Evolutionary conservation across 2,888 invertebrate genomes (phyloP), one percentile per base, ranked within the genome.

Genomic region (Frankliniella fusca): DNA sequence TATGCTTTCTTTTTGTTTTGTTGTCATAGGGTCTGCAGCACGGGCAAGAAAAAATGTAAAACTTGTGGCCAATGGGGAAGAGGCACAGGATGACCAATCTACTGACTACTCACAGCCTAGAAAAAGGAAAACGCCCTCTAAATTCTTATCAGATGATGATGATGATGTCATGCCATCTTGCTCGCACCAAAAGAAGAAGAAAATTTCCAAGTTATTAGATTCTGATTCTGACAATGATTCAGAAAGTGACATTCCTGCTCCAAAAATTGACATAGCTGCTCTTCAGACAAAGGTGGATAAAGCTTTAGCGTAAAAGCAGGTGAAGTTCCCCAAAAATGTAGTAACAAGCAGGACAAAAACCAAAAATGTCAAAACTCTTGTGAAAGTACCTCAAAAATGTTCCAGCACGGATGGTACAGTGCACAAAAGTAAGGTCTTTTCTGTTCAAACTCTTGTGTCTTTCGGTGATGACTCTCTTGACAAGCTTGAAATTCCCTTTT

Each of bases 1-100:
- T 18, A 2, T 54, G 54, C 8, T 11, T 54, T 7, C 3, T 54
- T 54, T 3, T 38, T 38, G 38, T 38, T 54, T 54, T 54, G 1
- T 8, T 54, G 18, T 18, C 8, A 18, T 2, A 54, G 54, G 18
- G 54, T 54, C 54, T 54, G 54, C 54, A 54, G 11, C 54, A 7
- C 54, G 54, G 2, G 54, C 54, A 54, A 54, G 54, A 54, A 54
- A 54, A 7, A 54, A 54, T 54, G 54, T 18, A 3, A 54, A 54
- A 54, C 54, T 54, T 54, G 54, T 54, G 54, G 54, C 54, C 54
- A 54, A 54, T 54, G 54, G 54, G 54, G 54, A 54, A 54, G 54
- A 54, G 54, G 54, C 54, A 15, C 54, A 15, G 18, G 54, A 54
- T 7, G 54, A 54, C 18, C 11, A 54, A 54, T 54, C 54, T 7